Base-by-base conservation (phyloP, 2,797 vertebrate species). In the Sebastolobus alascanus region DNA sequence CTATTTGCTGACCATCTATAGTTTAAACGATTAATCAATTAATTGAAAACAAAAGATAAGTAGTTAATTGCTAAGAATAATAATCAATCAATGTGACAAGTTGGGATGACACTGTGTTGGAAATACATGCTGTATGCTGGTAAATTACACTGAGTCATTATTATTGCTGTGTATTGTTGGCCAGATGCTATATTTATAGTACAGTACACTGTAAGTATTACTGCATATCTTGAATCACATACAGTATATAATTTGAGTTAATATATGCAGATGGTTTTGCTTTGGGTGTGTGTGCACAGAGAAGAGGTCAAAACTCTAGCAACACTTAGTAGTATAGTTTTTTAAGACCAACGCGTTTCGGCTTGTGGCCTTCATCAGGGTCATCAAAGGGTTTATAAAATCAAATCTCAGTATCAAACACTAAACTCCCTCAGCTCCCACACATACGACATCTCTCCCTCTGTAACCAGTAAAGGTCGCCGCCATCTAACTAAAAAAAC, bases 381-480 rank as follows among this genome's bases (percentile, higher is more conserved):
- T 43, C 22, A 18, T 37, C 20, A 55, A 55, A 58, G 58, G 20
- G 2, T 68, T 74, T 35, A 63, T 84, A 66, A 18, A 72, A 79
- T 25, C 4, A 68, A 56, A 58, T 38, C 6, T 46, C 13, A 43
- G 20, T 25, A 50, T 68, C 73, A 35, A 73, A 12, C 35, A 37
- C 4, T 46, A 13, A 77, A 37, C 37, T 8, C 69, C 35, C 16
- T 20, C 33, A 31, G 55, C 52, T 72, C 64, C 40, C 35, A 68
- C 10, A 75, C 56, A 68, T 55, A 35, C 33, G 14, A 54, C 10
- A 56, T 1, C 50, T 46, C 80, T 70, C 27, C 18, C 27, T 69
- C 65, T 67, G 55, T 61, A 65, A 68, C 14, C 70, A 76, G 64
- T 76, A 92, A 94, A 94, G 90, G 91, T 91, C 88, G 82, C 16